Evolutionary conservation across 2,797 vertebrate genomes (phyloP), one percentile per base, ranked within the genome.

Genomic region (Amniataba percoides): DNA sequence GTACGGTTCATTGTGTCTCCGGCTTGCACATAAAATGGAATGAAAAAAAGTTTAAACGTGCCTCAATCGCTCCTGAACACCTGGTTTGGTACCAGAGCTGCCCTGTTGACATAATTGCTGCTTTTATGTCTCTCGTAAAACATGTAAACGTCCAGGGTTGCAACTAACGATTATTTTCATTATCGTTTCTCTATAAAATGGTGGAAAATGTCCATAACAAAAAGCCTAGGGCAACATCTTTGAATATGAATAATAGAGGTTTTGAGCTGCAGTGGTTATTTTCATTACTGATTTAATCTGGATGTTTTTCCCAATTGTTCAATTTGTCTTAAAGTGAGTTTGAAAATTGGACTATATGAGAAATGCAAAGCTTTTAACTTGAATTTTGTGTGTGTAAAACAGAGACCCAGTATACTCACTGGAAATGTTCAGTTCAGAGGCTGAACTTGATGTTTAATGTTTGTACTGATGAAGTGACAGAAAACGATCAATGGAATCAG

Each of bases 21-120:
- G 19, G 7, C 60, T 21, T 72, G 7, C 11, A n/a, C n/a, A 18
- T 58, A 39, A 51, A 51, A 39, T 13, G 21, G 31, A 14, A 61
- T 19, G 25, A 39, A 48, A 4, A 55, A 42, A 49, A 27, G 31
- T 27, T 46, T 0, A 31, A 71, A 19, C 52, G 49, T 59, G 49
- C 15, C 14, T 1, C 42, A 23, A 4, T 48, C 52, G 0, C 12
- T 14, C 12, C 18, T 34, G 46, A 85, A 82, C 86, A 91, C 63
- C 87, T 87, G 87, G 80, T 91, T 69, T 87, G 52, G 59, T 53
- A 4, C 23, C 49, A 25, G 25, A 80, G 31, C 52, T 16, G 43
- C 62, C 39, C 25, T 23, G 31, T 77, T 69, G 51, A 57, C 14
- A 23, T 87, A 85, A 87, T 80, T 80, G 68, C 78, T 67, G 69